Percentiles rank a stretch among this genome's conserved stretches.
Evolutionary conservation across 2,113 vertebrate genomes (phyloP).

Genomic region (Buteo buteo): DNA sequence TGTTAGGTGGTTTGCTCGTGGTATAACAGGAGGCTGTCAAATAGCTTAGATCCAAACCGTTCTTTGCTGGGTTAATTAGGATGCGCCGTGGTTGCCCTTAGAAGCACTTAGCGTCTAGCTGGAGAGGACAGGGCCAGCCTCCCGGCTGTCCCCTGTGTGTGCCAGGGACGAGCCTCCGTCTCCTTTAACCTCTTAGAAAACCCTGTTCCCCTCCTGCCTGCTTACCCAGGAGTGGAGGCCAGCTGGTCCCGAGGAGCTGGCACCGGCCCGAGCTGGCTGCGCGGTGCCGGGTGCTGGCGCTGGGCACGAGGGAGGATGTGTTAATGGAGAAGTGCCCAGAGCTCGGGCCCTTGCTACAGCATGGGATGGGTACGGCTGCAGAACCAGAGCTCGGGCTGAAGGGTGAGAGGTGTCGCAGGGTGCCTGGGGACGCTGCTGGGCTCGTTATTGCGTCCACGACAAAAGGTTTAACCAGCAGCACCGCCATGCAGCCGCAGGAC

Average conservation of each 20-base stretch:
- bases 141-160: background rate
- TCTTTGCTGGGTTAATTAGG: background rate
- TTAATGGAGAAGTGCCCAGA: background rate
- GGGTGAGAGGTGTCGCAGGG: background rate
- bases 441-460: rapidly evolving
- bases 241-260: background rate
- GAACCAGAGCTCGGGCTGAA: background rate
- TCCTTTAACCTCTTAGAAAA: background rate
- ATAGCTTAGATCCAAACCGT: background rate
- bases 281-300: background rate
- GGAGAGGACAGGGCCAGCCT: background rate
- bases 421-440: background rate
- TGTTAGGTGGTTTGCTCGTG: background rate
- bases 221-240: background rate
- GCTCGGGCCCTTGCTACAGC: background rate
- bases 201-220: background rate
- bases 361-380: background rate
- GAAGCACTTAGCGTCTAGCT: background rate
- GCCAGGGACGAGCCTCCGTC: background rate
- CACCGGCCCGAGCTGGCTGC: background rate
- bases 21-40: background rate
- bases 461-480: background rate
- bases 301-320: background rate
- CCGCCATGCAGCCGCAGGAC: background rate
- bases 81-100: background rate